These are phyloP conservation scores for Agrochola circellaris DNA, from an alignment of 2,888 invertebrate genomes.

Conservation along the genomic window DNA sequence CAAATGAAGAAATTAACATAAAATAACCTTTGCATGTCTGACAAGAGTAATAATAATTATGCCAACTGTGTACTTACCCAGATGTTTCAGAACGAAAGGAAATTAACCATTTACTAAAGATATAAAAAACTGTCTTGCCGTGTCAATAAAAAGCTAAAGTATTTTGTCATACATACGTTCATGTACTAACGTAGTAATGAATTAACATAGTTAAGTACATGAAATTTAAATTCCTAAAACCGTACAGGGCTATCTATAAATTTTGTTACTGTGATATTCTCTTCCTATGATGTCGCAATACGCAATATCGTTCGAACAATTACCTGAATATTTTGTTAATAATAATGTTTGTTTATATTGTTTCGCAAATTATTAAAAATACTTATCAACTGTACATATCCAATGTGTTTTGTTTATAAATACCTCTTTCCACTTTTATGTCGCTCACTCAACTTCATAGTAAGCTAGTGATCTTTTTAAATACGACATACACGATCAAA, in stretches of 20 bases:
- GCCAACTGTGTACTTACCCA: neutral
- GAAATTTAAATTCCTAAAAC: conserved; percentile 28
- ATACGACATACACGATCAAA: neutral
- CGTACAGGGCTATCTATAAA: conserved; percentile 67
- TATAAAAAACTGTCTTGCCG: conserved; percentile 50
- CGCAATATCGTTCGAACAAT: conserved; percentile 74
- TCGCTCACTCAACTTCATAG: no score
- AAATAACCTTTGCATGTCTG: conserved; percentile 43
- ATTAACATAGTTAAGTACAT: conserved; percentile 16
- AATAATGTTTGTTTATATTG: conserved; percentile 73
- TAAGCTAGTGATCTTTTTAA: neutral
- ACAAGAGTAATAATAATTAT: conserved; percentile 36
- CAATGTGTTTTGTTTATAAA: conserved; percentile 54
- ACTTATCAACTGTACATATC: conserved; percentile 69
- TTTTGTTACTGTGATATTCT: conserved; percentile 86
- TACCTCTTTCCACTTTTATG: neutral
- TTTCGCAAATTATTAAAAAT: conserved; percentile 69
- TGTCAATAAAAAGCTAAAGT: conserved; percentile 24
- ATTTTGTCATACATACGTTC: conserved; percentile 35
- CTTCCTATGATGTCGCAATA: conserved; percentile 80
- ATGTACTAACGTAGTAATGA: conserved; percentile 33
- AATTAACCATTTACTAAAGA: conserved; percentile 20
- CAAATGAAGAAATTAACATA: conserved; percentile 50
- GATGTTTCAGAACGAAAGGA: neutral
- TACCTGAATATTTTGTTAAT: conserved; percentile 80